A percentile compares a stretch with the other conserved stretches of the same genome.
phyloP scores from a whole-genome alignment of 2,888 invertebrate species.

The Strigamia crassipes region DNA sequence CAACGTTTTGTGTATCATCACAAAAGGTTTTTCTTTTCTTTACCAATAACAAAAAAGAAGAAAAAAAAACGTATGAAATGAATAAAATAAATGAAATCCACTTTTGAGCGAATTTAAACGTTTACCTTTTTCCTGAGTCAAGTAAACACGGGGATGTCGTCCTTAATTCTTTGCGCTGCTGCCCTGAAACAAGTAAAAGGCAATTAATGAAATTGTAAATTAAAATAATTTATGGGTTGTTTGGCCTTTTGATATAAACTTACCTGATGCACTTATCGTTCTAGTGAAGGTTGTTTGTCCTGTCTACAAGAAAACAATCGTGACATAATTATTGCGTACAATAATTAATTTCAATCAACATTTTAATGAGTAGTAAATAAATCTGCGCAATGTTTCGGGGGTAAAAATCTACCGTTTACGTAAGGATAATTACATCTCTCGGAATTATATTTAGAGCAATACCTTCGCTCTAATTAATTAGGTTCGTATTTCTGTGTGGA shows the following conservation, averaged over 20 bases:
- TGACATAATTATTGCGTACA: background rate
- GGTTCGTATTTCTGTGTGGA: background rate
- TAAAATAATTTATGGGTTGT: background rate
- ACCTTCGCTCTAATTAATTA: background rate
- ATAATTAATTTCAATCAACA: background rate
- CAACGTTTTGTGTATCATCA: background rate
- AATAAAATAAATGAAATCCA: background rate
- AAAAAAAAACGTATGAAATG: background rate
- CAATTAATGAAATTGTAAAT: background rate
- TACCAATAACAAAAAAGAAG: background rate
- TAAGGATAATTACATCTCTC: background rate
- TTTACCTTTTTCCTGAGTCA: constrained; percentile 31
- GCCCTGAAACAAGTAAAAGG: background rate
- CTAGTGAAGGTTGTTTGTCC: background rate
- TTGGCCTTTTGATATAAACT: background rate
- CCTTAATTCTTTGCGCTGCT: background rate
- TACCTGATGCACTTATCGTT: background rate
- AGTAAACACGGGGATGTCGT: background rate
- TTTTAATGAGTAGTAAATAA: background rate
- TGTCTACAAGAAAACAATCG: background rate
- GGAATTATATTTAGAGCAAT: constrained; percentile 3
- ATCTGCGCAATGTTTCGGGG: background rate
- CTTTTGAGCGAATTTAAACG: background rate
- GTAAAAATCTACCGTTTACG: background rate
- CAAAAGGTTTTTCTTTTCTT: background rate